A percentile compares a stretch with the other conserved stretches of the same genome.
Evolutionary conservation across 2,888 invertebrate genomes (phyloP).

Genomic region (Caenorhabditis imperialis): DNA sequence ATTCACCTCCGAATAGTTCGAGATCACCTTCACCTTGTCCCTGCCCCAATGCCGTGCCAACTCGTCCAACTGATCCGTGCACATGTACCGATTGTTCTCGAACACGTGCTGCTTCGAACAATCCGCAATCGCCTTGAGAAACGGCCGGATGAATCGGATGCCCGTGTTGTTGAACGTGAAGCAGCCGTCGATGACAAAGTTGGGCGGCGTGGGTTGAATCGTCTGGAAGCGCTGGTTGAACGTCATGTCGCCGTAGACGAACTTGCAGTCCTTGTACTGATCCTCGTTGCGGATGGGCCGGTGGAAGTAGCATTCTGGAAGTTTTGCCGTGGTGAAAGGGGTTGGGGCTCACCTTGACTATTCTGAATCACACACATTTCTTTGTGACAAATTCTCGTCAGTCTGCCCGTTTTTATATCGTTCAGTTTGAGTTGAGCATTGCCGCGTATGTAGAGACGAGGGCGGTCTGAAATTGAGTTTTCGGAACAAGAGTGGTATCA

Average conservation of each 20-base stretch:
- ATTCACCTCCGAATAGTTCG: not conserved
- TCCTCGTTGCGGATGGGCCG: not conserved
- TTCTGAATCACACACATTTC: constrained; percentile 22
- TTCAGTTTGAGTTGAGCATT: constrained; percentile 19
- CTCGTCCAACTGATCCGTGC: constrained; percentile 31
- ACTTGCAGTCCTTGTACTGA: constrained; percentile 4
- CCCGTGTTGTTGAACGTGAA: constrained; percentile 29
- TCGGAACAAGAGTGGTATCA: too few relatives aligned
- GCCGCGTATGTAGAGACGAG: constrained; percentile 26
- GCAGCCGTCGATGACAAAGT: constrained; percentile 31
- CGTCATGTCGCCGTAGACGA: constrained; percentile 33
- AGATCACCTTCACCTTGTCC: not conserved
- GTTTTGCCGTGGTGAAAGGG: not conserved
- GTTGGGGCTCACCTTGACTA: not conserved
- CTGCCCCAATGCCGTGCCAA: constrained; percentile 9
- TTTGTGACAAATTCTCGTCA: constrained; percentile 12
- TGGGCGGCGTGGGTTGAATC: constrained; percentile 1
- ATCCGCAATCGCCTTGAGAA: constrained; percentile 4
- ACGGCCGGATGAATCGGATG: constrained; percentile 6
- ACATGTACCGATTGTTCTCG: constrained; percentile 28
- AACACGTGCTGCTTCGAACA: constrained; percentile 19
- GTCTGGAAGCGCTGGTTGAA: constrained; percentile 9
- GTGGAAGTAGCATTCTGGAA: constrained; percentile 26
- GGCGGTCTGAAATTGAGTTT: constrained; percentile 26
- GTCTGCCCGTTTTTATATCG: not conserved